These are phyloP conservation scores for Bembecia ichneumoniformis DNA, from an alignment of 2,888 invertebrate genomes.

Conservation along the genomic window DNA sequence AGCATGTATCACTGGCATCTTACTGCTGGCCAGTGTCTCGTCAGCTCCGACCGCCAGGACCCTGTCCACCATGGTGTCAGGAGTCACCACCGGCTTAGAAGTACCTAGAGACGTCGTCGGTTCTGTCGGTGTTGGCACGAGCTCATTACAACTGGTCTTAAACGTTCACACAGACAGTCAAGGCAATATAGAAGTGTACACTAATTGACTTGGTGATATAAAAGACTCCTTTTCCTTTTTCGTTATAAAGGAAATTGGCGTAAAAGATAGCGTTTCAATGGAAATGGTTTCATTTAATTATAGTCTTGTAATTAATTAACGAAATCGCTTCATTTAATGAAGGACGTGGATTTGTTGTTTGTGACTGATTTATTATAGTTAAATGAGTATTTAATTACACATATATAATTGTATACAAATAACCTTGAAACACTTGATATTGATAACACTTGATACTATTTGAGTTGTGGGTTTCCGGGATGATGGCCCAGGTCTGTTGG, in stretches of 20 bases:
- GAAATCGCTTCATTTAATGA: no score
- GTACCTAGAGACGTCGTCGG: slow-evolving; percentile 46
- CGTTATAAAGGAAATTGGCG: neutral
- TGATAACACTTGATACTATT: no score
- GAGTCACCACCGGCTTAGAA: slow-evolving; percentile 52
- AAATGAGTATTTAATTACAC: no score
- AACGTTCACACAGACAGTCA: slow-evolving; percentile 57
- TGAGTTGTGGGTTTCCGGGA: no score
- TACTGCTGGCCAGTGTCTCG: slow-evolving; percentile 24
- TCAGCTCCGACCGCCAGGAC: slow-evolving; percentile 33
- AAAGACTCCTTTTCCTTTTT: neutral
- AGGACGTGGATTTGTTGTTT: no score
- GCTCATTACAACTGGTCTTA: slow-evolving; percentile 52
- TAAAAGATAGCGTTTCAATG: neutral
- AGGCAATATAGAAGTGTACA: slow-evolving; percentile 57
- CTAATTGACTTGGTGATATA: slow-evolving; percentile 25
- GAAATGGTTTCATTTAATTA: no score
- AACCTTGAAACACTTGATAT: no score
- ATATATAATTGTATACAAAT: no score
- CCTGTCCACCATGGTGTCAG: slow-evolving; percentile 32
- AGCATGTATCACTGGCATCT: slow-evolving; percentile 17
- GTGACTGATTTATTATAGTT: no score
- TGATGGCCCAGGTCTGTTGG: no score
- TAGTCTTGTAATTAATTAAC: no score
- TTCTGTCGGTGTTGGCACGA: slow-evolving; percentile 38